Evolutionary conservation across 1,140 invertebrate genomes (phyloP).

Genomic region (Helicoverpa zea): DNA sequence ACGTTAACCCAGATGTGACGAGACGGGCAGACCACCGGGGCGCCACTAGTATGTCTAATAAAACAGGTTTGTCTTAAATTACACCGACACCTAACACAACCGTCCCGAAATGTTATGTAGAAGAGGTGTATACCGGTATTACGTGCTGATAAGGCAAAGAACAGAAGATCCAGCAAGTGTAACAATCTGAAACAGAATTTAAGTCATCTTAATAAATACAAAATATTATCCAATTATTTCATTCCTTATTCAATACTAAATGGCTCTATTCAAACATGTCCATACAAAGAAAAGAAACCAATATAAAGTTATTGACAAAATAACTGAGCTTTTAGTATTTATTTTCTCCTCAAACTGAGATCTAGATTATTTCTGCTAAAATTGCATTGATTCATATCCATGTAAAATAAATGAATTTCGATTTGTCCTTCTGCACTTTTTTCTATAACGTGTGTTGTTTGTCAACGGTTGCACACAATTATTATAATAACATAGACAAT

Average conservation of each 20-base stretch:
- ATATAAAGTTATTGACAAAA: neutral
- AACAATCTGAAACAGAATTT: too few relatives aligned
- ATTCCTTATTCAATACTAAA: too few relatives aligned
- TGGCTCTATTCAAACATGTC: too few relatives aligned
- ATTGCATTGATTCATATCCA: too few relatives aligned
- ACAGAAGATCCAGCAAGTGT: neutral
- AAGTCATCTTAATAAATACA: too few relatives aligned
- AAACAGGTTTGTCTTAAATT: constrained; percentile 25
- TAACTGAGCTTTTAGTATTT: neutral
- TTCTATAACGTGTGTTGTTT: neutral
- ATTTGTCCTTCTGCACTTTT: neutral
- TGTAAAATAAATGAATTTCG: too few relatives aligned
- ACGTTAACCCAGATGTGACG: constrained; percentile 18
- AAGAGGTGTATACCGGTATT: neutral
- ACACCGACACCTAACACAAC: constrained; percentile 9
- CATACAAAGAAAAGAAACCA: neutral
- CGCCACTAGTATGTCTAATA: neutral
- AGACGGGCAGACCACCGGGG: constrained; percentile 1
- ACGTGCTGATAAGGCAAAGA: neutral
- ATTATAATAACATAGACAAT: constrained; percentile 30
- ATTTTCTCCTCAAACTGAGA: too few relatives aligned
- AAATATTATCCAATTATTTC: too few relatives aligned
- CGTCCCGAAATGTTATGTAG: constrained; percentile 7
- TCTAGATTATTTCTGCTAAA: too few relatives aligned
- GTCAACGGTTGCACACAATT: constrained; percentile 32